phyloP scores from a whole-genome alignment of 2,113 vertebrate species.

The Pseudopipra pipra region DNA sequence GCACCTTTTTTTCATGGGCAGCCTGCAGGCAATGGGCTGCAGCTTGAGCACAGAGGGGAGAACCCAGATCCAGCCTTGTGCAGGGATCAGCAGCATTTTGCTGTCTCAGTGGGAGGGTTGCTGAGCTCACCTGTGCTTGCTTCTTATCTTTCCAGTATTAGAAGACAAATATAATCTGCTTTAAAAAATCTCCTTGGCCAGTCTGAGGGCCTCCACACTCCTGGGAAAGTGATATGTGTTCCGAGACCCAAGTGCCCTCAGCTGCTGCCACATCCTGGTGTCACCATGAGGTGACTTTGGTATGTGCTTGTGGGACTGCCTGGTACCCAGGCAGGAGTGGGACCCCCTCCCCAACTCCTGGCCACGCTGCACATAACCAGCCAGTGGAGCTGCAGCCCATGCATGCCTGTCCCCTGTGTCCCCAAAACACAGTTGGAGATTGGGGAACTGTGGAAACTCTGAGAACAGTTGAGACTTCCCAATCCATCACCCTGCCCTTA shows the following conservation, averaged over 20 bases:
- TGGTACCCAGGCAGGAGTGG: neutral
- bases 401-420: too few relatives aligned
- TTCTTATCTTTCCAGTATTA: neutral
- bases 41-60: neutral
- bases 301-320: neutral
- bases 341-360: neutral
- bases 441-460: neutral
- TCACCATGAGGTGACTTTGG: neutral
- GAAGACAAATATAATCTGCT: neutral
- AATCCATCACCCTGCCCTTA: neutral
- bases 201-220: accelerated
- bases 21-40: neutral
- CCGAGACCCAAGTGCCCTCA: neutral
- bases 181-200: neutral
- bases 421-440: neutral
- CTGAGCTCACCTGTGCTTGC: neutral
- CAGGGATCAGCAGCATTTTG: neutral
- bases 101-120: neutral
- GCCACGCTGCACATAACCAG: neutral
- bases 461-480: neutral
- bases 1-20: neutral
- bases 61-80: neutral
- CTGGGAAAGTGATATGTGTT: neutral
- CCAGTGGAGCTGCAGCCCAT: neutral
- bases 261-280: neutral